These are phyloP conservation scores for Drosophila murphyi DNA, from an alignment of 1,140 invertebrate species.

Conservation along the genomic window DNA sequence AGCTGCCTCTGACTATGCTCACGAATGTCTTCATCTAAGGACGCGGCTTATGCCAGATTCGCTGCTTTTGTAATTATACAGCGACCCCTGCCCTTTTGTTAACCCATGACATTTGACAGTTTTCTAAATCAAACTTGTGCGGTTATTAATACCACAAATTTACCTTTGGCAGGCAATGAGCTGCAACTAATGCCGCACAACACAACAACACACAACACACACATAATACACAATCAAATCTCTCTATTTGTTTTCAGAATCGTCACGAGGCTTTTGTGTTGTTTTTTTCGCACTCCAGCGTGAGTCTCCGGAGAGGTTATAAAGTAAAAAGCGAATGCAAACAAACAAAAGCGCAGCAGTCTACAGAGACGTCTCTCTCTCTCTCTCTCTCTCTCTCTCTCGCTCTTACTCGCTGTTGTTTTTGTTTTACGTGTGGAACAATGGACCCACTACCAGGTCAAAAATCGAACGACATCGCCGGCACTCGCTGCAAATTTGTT, in stretches of 20 bases:
- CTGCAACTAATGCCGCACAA: conserved; percentile 44
- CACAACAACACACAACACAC: conserved; percentile 14
- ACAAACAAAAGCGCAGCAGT: conserved; percentile 77
- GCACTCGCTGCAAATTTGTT: conserved; percentile 34
- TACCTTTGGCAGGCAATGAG: conserved; percentile 39
- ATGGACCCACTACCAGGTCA: conserved; percentile 50
- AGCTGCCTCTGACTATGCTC: no score
- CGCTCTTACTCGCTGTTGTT: conserved; percentile 31
- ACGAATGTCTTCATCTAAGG: not conserved
- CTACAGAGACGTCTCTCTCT: not conserved
- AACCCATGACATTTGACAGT: conserved; percentile 36
- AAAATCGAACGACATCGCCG: conserved; percentile 24
- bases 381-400: not conserved
- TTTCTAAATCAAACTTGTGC: conserved; percentile 21
- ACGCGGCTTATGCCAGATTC: not conserved
- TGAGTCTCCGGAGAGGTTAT: conserved; percentile 9
- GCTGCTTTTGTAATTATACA: not conserved
- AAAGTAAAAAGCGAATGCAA: conserved; percentile 35
- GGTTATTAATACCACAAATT: conserved; percentile 20
- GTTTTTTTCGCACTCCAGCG: conserved; percentile 38
- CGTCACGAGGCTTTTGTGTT: conserved; percentile 41
- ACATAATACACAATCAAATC: conserved; percentile 20
- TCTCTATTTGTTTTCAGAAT: conserved; percentile 23
- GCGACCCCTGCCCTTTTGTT: not conserved
- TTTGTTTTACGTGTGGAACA: conserved; percentile 48